These are phyloP conservation scores for Etheostoma nigrum DNA, from an alignment of 2,797 vertebrate species.

Conservation along the genomic window DNA sequence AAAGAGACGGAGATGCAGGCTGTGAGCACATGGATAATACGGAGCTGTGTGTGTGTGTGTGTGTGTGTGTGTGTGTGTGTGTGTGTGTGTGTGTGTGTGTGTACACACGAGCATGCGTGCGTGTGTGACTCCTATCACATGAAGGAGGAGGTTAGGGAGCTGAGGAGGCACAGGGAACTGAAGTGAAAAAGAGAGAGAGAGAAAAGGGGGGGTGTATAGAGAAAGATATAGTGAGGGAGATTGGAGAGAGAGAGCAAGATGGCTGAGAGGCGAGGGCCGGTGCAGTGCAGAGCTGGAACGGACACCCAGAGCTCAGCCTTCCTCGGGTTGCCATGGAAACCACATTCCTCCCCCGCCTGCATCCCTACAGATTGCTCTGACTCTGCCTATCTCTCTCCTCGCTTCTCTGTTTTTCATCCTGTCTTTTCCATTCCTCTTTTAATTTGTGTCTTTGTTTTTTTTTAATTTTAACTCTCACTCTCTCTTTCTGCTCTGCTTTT, in stretches of 20 bases:
- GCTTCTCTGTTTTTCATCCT: slow-evolving; percentile 74
- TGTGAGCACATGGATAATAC: slow-evolving; percentile 60
- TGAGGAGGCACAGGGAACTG: slow-evolving; percentile 52
- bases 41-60: slow-evolving; percentile 35
- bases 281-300: slow-evolving; percentile 89
- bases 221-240: slow-evolving; percentile 75
- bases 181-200: slow-evolving; percentile 18
- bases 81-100: slow-evolving; percentile 11
- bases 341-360: slow-evolving; percentile 90
- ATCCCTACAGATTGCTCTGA: slow-evolving; percentile 87
- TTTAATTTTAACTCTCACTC: slow-evolving; percentile 7
- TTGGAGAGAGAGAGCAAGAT: slow-evolving; percentile 74
- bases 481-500: slow-evolving; percentile 53
- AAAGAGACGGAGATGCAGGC: slow-evolving; percentile 56
- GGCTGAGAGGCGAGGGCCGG: slow-evolving; percentile 82
- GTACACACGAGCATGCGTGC: neutral
- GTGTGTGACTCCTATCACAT: slow-evolving; percentile 53
- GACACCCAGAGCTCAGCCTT: slow-evolving; percentile 90
- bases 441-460: slow-evolving; percentile 66
- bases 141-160: slow-evolving; percentile 66
- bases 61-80: slow-evolving; percentile 26
- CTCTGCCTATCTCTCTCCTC: slow-evolving; percentile 74
- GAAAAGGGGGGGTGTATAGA: slow-evolving; percentile 55
- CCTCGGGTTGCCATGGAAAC: slow-evolving; percentile 88
- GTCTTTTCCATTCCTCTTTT: slow-evolving; percentile 75